phyloP scores from a whole-genome alignment of 2,113 vertebrate species.

The Syrrhaptes paradoxus region DNA sequence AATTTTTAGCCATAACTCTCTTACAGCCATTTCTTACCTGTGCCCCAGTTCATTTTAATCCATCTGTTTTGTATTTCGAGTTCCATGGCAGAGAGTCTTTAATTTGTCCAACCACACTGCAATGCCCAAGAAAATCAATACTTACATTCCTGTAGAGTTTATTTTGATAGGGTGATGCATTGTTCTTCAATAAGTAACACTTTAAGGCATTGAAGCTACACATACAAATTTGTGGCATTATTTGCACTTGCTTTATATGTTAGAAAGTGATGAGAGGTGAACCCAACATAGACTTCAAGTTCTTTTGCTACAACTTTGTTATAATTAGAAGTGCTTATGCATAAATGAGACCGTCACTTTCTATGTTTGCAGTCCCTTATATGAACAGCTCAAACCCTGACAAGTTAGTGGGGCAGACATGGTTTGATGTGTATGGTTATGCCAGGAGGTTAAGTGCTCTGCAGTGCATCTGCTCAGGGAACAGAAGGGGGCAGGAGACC shows the following conservation, averaged over 20 bases:
- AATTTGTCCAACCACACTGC: neutral
- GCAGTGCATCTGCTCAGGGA: neutral
- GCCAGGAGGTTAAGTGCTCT: neutral
- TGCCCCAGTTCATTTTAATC: neutral
- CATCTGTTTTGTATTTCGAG: constrained; percentile 3
- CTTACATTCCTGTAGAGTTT: neutral
- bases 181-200: constrained; percentile 17
- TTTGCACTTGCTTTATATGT: neutral
- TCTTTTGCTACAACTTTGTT: neutral
- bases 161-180: constrained; percentile 16
- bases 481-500: neutral
- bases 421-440: neutral
- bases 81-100: neutral
- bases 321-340: neutral
- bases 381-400: neutral
- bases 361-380: neutral
- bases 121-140: constrained; percentile 8
- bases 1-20: neutral
- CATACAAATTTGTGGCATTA: neutral
- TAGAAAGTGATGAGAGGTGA: neutral
- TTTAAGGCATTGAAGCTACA: neutral
- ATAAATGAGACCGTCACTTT: neutral
- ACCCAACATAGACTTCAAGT: neutral
- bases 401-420: neutral
- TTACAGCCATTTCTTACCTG: neutral